Conservation (phyloP, 2,797 vertebrate genomes). For the Microchirus variegatus region DNA sequence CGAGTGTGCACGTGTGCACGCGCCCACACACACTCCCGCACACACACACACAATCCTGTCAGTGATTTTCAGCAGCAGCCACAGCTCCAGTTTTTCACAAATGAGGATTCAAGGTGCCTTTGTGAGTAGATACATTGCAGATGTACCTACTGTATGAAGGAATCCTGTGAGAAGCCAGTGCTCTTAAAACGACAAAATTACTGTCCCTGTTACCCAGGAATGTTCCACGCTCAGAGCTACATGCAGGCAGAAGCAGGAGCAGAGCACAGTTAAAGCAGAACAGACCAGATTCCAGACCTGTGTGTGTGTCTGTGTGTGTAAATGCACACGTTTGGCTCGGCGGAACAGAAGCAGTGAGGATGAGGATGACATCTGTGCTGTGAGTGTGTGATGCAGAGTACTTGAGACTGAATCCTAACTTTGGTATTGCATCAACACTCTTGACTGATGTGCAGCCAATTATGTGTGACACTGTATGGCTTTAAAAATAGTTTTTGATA, state of each 20-base stretch:
- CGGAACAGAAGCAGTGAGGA: constrained; percentile 58
- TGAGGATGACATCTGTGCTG: constrained; percentile 53
- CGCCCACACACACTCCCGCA: neutral
- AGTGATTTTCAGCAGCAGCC: constrained; percentile 37
- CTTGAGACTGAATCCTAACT: constrained; percentile 35
- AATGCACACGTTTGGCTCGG: constrained; percentile 7
- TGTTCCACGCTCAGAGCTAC: constrained; percentile 58
- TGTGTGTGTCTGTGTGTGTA: constrained; percentile 12
- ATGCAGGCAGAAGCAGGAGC: constrained; percentile 45
- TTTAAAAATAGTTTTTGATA: constrained; percentile 34
- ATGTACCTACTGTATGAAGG: constrained; percentile 57
- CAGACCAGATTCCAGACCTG: constrained; percentile 28
- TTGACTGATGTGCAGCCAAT: constrained; percentile 49
- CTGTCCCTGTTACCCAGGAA: constrained; percentile 64
- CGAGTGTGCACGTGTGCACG: neutral
- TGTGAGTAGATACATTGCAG: constrained; percentile 56
- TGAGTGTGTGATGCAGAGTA: constrained; percentile 46
- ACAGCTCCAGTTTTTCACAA: constrained; percentile 30
- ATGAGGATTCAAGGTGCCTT: constrained; percentile 34
- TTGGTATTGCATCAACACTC: constrained; percentile 39
- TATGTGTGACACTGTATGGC: constrained; percentile 27
- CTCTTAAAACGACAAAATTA: constrained; percentile 54
- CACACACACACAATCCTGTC: constrained; percentile 29
- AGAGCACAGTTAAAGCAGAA: constrained; percentile 54
- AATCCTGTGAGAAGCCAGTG: constrained; percentile 45